Conservation (phyloP, 2,797 vertebrate species). For the Melanotaenia trifasciata region DNA sequence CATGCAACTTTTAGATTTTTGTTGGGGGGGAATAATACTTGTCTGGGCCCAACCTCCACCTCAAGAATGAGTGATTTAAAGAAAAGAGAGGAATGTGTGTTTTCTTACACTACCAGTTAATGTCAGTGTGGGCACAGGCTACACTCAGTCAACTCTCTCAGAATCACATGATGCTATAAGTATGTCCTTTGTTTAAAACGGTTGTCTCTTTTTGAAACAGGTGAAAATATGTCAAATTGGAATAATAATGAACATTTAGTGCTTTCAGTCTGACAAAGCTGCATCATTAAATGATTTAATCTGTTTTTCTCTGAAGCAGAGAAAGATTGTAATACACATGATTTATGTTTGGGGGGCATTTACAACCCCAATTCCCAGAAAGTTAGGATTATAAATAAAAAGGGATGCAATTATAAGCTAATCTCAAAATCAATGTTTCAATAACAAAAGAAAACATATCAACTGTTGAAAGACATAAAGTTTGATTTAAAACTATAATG, state of each 20-base stretch:
- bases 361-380: too few species aligned
- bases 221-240: neutral
- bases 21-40: neutral
- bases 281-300: neutral
- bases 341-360: neutral
- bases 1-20: constrained; percentile 6
- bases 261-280: too few species aligned
- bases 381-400: too few species aligned
- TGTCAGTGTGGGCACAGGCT: neutral
- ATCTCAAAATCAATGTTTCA: too few species aligned
- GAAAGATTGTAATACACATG: neutral
- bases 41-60: neutral
- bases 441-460: too few species aligned
- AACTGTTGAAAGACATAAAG: too few species aligned
- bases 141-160: neutral
- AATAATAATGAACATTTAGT: neutral
- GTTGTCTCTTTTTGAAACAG: neutral
- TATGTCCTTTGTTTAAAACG: neutral
- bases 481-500: too few species aligned
- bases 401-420: too few species aligned
- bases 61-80: neutral
- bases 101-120: neutral
- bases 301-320: neutral
- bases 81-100: neutral
- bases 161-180: neutral